Evolutionary conservation across 2,113 vertebrate species (phyloP), one percentile per base, ranked within the genome.

Genomic region (Lophius piscatorius): DNA sequence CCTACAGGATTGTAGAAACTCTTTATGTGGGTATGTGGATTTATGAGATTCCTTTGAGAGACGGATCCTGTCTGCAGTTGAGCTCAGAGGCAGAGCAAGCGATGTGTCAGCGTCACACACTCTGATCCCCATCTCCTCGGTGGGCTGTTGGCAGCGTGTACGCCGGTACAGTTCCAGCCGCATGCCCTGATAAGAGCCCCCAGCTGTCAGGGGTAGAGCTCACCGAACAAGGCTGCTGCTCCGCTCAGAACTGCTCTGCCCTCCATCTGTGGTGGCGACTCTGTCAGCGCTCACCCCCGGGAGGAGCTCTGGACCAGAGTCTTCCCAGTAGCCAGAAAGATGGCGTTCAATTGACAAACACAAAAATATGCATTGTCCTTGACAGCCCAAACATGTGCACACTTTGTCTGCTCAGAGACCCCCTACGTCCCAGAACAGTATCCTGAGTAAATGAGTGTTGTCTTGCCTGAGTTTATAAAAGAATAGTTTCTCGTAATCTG

Each of bases 121-220:
- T 56, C 71, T 65, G 76, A 83, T 66, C 62, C 58, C 40, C 6
- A 45, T 52, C 71, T 72, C 75, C 55, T 70, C 38, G 4, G 60
- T 26, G 56, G 66, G 58, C 66, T 23, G 47, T 63, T 45, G n/a
- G 54, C 72, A 45, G 63, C 47, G 5, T 48, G 58, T 54, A 1
- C 69, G 65, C 73, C 68, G 70, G 56, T 46, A 44, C 59, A 81
- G 61, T 74, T 85, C 66, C 74, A 75, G 70, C 81, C 74, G 50
- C 56, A 17, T 51, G 62, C 69, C 76, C 81, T 79, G 81, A 86
- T 78, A 73, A 86, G 69, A 78, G 65, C 59, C 66, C 68, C 67
- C 73, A 70, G 82, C 70, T 81, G 78, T 81, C 73, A 69, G 72
- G 55, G 42, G 50, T 44, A 48, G 69, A 55, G 48, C 74, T 70